Evolutionary conservation across 2,797 vertebrate genomes (phyloP), one percentile per base, ranked within the genome.

Genomic region (Macroramphosus scolopax): DNA sequence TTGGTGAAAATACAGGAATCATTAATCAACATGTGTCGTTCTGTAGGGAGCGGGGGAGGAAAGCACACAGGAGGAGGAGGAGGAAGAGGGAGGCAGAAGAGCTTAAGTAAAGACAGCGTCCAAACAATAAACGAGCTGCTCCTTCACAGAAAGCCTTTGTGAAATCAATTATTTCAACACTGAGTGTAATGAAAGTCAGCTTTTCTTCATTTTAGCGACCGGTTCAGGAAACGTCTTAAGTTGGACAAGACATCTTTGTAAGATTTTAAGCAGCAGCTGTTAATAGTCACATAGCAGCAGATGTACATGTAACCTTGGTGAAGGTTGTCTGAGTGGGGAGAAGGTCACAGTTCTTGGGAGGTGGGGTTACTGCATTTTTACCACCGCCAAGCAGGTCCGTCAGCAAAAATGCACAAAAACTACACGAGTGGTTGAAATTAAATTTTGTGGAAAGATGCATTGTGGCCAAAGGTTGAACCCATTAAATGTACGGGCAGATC

Each of bases 241-340:
- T 14, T 14, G 8, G 37, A 17, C 41, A 13, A 5, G 5, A 20
- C n/a, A 24, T 31, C 13, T 41, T 34, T 12, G 12, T 17, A 16
- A 30, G 18, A 37, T 53, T 45, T 47, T 39, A 38, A 44, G 12
- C 24, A 48, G n/a, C 64, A 57, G 56, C 51, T 75, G 72, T 52
- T 14, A n/a, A 12, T 13, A 25, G 40, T 55, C 26, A 37, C 30
- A 45, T 35, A 44, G 5, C 39, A 63, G 29, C 72, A 77, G 72
- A 75, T 77, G 63, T 14, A 36, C 6, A 1, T 2, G 15, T 69
- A 80, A 83, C 89, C 87, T 89, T 89, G 78, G 16, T 72, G 63
- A 83, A 88, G 87, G 87, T 75, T 47, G 45, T 43, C 43, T 68
- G 40, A 7, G 32, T 6, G 31, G 11, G 25, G 22, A 40, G 33